Evolutionary conservation across 1,140 invertebrate species (phyloP), one percentile per base, ranked within the genome.

Genomic region (Drosophila ogumai): DNA sequence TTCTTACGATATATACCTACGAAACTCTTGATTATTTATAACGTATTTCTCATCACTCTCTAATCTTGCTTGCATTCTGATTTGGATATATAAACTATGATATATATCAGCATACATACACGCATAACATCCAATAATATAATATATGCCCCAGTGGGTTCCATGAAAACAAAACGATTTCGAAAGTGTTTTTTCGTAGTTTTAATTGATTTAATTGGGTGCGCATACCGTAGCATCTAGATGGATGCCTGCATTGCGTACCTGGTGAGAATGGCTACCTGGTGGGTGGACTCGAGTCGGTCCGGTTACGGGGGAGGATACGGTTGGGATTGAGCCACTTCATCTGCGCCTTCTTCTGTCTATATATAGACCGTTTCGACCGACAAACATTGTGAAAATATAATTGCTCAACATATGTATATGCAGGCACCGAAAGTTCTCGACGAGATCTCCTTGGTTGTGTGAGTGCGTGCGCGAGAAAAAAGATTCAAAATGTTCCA

Each of bases 131-230:
- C 76, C 72, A 87, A 87, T 87, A 87, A 90, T 88, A 88, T 82
- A 82, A 88, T 88, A 88, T 82, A 82, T 88, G 74, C 85, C 85
- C 85, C 65, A 81, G 85, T 88, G 85, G 85, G 85, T 88, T 88
- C 85, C 85, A 88, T 88, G 77, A 78, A 87, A 88, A 81, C 56
- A 74, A 74, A 81, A 66, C 25, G 66, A 61, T 79, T 66, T 79
- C 40, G 22, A 59, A 75, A 72, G 60, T 47, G 31, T 66, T 64
- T 68, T 55, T 55, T 63, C 44, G 58, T 78, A 41, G 56, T 73
- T 77, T 64, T 65, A 77, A 75, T 81, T 71, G 76, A 79, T 80
- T 75, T 87, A 82, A 87, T 88, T 79, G 72, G 71, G 56, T 68
- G 44, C 38, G 61, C 50, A 85, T 76, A 82, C 81, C 75, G 54